A percentile compares a stretch with the other conserved stretches of the same genome.
Conservation (phyloP, 2,888 invertebrate genomes). For the Drosophila merina region DNA sequence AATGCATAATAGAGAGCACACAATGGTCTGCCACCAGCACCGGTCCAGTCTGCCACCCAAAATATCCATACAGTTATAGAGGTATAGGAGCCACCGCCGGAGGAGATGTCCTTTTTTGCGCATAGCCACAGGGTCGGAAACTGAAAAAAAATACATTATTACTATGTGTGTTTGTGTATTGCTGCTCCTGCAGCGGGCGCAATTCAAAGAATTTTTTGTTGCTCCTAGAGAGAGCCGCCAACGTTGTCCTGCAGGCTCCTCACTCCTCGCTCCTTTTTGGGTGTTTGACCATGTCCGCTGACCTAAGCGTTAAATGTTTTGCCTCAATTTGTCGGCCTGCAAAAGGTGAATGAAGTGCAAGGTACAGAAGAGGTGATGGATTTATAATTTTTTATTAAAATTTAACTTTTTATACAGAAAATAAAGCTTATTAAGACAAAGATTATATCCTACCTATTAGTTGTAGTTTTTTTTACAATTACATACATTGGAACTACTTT, state of each 20-base stretch:
- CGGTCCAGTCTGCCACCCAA: conserved; percentile 10
- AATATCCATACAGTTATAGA: conserved; percentile 6
- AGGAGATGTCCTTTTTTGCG: conserved; percentile 76
- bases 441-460: too few relatives aligned
- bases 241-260: conserved; percentile 23
- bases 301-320: conserved; percentile 72
- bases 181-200: conserved; percentile 39
- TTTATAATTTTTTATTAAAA: neutral
- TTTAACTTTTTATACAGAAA: neutral
- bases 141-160: conserved; percentile 46
- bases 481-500: neutral
- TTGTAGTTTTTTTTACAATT: too few relatives aligned
- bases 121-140: conserved; percentile 61
- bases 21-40: conserved; percentile 24
- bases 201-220: conserved; percentile 74
- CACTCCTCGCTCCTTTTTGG: conserved; percentile 12
- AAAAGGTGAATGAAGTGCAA: conserved; percentile 53
- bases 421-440: too few relatives aligned
- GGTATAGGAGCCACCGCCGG: conserved; percentile 27
- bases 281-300: conserved; percentile 62
- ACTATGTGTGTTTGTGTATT: conserved; percentile 3
- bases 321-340: conserved; percentile 73
- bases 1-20: conserved; percentile 75
- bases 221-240: conserved; percentile 47
- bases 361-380: conserved; percentile 30